Evolutionary conservation across 2,113 vertebrate genomes (phyloP).

Genomic region (Syrrhaptes paradoxus): DNA sequence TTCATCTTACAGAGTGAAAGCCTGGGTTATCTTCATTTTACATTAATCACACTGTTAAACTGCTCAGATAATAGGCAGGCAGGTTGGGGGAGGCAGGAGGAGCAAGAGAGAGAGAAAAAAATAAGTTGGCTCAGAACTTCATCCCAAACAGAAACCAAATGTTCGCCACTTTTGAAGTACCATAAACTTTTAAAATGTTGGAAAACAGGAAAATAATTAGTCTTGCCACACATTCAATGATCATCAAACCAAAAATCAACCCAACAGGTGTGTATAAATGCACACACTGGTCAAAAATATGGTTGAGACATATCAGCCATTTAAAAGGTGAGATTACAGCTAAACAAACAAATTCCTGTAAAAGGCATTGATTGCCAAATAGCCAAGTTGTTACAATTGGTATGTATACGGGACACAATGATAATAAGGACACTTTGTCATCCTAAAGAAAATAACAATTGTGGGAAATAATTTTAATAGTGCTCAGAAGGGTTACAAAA

Average conservation of each 20-base stretch:
- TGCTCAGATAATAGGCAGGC: not conserved
- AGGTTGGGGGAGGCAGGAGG: not conserved
- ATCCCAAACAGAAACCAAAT: conserved; percentile 38
- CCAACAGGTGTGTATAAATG: not conserved
- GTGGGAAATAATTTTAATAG: conserved; percentile 23
- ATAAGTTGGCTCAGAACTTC: not conserved
- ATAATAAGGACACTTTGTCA: not conserved
- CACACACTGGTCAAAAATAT: not conserved
- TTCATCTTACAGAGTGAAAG: not conserved
- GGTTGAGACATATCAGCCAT: not conserved
- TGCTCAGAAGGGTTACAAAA: conserved; percentile 34
- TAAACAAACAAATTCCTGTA: not conserved
- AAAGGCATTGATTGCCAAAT: not conserved
- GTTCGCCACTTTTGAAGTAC: not conserved
- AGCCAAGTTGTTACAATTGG: not conserved
- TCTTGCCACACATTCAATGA: not conserved
- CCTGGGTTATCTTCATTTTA: not conserved
- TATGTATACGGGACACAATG: not conserved
- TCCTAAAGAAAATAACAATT: conserved; percentile 25
- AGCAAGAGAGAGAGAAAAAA: not conserved
- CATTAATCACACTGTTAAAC: not conserved
- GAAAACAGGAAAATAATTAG: not conserved
- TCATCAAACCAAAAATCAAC: not conserved
- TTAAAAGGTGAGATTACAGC: not conserved
- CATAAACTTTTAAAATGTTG: not conserved